Evolutionary conservation across 2,888 invertebrate genomes (phyloP), one percentile per base, ranked within the genome.

Genomic region (Macrophya annulata): DNA sequence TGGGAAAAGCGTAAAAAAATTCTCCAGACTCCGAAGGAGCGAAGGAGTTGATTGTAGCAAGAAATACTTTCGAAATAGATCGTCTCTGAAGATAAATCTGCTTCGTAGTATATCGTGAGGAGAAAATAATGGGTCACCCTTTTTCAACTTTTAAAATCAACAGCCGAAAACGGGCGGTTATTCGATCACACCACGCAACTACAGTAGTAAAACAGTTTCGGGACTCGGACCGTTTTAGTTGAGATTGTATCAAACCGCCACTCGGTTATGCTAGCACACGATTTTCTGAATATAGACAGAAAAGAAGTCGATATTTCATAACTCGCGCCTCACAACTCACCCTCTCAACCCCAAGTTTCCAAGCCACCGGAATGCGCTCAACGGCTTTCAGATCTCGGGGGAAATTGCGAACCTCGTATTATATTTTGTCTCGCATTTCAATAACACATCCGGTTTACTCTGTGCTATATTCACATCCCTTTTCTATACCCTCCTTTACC

Each of bases 301-400:
- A 43, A 81, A 43, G 43, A 62, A 81, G 40, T 81, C 81, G 81
- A 81, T 81, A 81, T 81, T 81, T 81, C 62, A 81, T 81, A 81
- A 81, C 51, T 81, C 59, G 40, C 43, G 59, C 62, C 81, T 62
- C 40, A 21, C 12, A n/a, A 40, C 62, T 40, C 81, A 51, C 81
- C 81, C 43, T 43, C 81, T 81, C 40, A 43, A 37, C 17, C 77
- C 77, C 31, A 40, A 81, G 81, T 81, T 81, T 62, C 25, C 62
- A 25, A 81, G 59, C 81, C 81, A n/a, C 81, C 21, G 62, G 62
- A 81, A 81, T 81, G 81, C 81, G 81, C 81, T 81, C 43, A 81
- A 81, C 59, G 59, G 31, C 62, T 31, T 62, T n/a, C 59, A 62
- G 62, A 62, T 81, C 81, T 81, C 81, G 6, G 9, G 81, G 81